Evolutionary conservation across 2,113 vertebrate genomes (phyloP).

Genomic region (Myotis yumanensis): DNA sequence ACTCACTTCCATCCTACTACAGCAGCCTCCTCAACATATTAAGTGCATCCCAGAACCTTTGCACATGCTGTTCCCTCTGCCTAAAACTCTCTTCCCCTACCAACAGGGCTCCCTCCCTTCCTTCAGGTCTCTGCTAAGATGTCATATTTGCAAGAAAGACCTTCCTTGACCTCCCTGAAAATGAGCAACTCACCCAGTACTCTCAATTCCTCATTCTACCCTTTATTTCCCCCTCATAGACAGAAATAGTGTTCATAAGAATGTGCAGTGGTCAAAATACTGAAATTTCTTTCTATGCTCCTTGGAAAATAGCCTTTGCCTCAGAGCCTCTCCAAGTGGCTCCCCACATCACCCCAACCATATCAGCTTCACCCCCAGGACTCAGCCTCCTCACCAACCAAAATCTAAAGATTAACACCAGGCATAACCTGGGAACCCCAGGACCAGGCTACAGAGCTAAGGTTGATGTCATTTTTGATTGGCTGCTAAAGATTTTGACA

Average conservation of each 20-base stretch:
- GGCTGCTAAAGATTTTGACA: neutral
- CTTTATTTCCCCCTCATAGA: neutral
- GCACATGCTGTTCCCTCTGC: neutral
- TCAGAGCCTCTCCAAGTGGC: neutral
- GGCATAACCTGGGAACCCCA: neutral
- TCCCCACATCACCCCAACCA: neutral
- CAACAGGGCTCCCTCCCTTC: too few relatives aligned
- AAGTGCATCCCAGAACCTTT: neutral
- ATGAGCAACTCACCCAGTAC: neutral
- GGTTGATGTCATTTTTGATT: neutral
- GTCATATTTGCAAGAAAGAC: neutral
- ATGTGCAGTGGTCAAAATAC: neutral
- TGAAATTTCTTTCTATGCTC: neutral
- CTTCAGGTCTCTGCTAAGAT: neutral
- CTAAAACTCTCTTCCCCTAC: too few relatives aligned
- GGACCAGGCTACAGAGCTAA: neutral
- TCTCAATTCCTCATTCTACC: neutral
- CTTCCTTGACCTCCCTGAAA: neutral
- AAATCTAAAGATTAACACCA: neutral
- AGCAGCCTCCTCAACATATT: neutral
- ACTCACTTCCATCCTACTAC: neutral
- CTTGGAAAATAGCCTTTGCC: neutral
- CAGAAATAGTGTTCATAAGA: neutral
- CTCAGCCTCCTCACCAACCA: neutral
- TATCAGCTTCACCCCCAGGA: neutral